Evolutionary conservation across 30 jellyfish, hydroid and myxozoan genomes (phyloP).

Genomic region (Aurelia aurita): DNA sequence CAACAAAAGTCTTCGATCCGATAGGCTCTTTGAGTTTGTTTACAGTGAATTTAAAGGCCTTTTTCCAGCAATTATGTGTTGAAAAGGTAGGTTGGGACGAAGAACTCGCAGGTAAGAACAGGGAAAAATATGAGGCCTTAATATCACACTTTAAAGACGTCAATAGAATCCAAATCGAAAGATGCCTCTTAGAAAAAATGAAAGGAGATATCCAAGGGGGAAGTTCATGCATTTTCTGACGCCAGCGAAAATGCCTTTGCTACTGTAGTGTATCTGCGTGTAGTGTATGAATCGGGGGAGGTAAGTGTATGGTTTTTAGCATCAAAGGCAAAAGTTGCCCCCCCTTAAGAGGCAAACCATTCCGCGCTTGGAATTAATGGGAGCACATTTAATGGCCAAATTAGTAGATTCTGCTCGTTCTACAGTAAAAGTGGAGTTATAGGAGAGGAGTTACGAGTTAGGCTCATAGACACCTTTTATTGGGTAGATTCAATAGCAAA

Average conservation of each 20-base stretch:
- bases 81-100: slow-evolving; percentile 68
- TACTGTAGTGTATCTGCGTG: slow-evolving; percentile 64
- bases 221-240: slow-evolving; percentile 78
- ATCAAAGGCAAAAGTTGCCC: slow-evolving; percentile 82
- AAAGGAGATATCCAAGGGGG: neutral
- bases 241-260: slow-evolving; percentile 68
- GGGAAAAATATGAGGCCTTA: slow-evolving; percentile 2
- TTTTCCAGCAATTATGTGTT: slow-evolving; percentile 64
- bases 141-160: neutral
- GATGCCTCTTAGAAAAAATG: slow-evolving; percentile 7
- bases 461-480: neutral
- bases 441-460: slow-evolving; percentile 1
- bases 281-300: slow-evolving; percentile 52
- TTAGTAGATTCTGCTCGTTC: slow-evolving; percentile 3
- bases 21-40: slow-evolving; percentile 44
- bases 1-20: slow-evolving; percentile 81
- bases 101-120: slow-evolving; percentile 6
- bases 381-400: slow-evolving; percentile 49
- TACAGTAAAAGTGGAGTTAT: slow-evolving; percentile 5
- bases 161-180: neutral
- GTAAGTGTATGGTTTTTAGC: slow-evolving; percentile 39
- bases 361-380: slow-evolving; percentile 68
- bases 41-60: slow-evolving; percentile 18
- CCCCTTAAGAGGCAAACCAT: slow-evolving; percentile 51
- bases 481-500: slow-evolving; percentile 64